Evolutionary conservation across 2,888 invertebrate species (phyloP).

Genomic region (Platypus cylindrus): DNA sequence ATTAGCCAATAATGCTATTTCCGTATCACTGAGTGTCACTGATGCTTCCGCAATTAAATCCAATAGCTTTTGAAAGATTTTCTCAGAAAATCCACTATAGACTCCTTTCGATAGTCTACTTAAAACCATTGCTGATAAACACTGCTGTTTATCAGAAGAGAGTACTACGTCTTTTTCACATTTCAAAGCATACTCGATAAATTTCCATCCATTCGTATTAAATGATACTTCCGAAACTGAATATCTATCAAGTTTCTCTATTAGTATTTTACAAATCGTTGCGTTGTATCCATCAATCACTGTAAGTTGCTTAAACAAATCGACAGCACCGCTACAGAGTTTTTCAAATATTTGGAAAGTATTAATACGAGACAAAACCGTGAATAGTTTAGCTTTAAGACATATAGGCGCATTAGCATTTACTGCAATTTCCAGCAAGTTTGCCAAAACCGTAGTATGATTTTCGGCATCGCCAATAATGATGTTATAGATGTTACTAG

Average conservation of each 20-base stretch:
- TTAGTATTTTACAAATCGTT: conserved; percentile 20
- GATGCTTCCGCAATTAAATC: conserved; percentile 43
- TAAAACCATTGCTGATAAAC: conserved; percentile 14
- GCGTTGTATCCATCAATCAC: conserved; percentile 19
- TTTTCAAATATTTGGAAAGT: conserved; percentile 23
- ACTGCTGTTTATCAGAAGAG: conserved; percentile 12
- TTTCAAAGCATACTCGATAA: conserved; percentile 43
- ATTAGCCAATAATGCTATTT: conserved; percentile 46
- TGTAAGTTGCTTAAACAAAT: conserved; percentile 9
- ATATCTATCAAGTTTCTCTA: conserved; percentile 23
- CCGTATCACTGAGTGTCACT: conserved; percentile 45
- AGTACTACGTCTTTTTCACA: conserved; percentile 34
- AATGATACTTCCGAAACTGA: conserved; percentile 20
- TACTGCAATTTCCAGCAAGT: conserved; percentile 29
- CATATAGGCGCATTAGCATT: conserved; percentile 35
- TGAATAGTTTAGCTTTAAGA: conserved; percentile 32
- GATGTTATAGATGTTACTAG: conserved; percentile 48
- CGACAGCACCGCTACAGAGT: conserved; percentile 20
- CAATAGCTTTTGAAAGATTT: conserved; percentile 37
- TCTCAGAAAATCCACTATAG: conserved; percentile 40
- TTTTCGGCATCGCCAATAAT: conserved; percentile 35
- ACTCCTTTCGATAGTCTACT: conserved; percentile 33
- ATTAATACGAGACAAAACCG: conserved; percentile 28
- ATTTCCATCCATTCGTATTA: conserved; percentile 40
- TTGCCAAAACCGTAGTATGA: conserved; percentile 1